These are phyloP conservation scores for Laupala kohalensis DNA, from an alignment of 1,140 invertebrate genomes.

Conservation along the genomic window DNA sequence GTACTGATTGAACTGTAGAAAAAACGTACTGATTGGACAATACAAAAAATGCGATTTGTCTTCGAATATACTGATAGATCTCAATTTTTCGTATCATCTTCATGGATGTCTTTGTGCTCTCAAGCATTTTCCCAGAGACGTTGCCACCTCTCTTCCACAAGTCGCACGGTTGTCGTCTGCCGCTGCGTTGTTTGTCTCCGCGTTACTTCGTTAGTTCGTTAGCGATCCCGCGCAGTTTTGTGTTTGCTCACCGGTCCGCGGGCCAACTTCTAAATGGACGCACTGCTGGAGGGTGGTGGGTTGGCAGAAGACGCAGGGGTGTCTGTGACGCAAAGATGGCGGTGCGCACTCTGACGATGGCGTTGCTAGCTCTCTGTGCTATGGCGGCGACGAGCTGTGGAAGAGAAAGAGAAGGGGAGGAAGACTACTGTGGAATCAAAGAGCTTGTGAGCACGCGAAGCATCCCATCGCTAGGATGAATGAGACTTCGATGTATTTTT, in stretches of 20 bases:
- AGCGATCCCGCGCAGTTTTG: not conserved
- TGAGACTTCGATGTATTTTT: too few species aligned
- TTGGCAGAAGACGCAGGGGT: not conserved
- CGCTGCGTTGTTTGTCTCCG: not conserved
- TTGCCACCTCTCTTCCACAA: too few species aligned
- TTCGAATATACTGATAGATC: too few species aligned
- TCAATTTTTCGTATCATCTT: too few species aligned
- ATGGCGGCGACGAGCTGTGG: not conserved
- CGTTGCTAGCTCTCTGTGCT: too few species aligned
- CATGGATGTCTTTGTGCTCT: not conserved
- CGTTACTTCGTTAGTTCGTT: not conserved
- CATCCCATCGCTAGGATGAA: too few species aligned
- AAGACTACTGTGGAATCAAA: too few species aligned
- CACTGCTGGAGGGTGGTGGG: not conserved
- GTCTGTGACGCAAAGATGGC: not conserved
- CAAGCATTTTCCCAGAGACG: not conserved
- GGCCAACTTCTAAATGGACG: not conserved
- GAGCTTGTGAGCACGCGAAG: too few species aligned
- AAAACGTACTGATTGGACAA: too few species aligned
- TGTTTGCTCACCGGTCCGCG: not conserved
- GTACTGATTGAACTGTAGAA: too few species aligned
- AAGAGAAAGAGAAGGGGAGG: not conserved
- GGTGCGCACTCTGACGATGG: not conserved
- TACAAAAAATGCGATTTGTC: too few species aligned
- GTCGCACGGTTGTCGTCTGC: too few species aligned